Evolutionary conservation across 2,797 vertebrate genomes (phyloP), one percentile per base, ranked within the genome.

Genomic region (Halcyon smyrnensis): DNA sequence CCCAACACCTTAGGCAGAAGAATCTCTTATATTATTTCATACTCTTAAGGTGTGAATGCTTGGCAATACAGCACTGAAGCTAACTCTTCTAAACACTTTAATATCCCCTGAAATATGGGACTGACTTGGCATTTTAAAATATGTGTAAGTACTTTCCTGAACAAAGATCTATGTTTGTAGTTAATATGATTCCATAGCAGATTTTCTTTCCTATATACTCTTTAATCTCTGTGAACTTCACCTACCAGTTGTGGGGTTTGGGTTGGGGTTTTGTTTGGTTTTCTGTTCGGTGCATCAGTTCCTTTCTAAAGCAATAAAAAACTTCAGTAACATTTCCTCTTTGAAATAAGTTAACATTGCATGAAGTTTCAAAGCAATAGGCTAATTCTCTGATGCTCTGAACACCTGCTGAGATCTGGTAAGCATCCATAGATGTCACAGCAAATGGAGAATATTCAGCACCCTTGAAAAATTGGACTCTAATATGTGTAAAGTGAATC

Each of bases 161-260:
- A 34, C 4, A 59, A 28, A 18, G 5, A 37, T 3, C 8, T 77
- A 3, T 15, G 7, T 53, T 84, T 90, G 11, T 34, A 34, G 10
- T 56, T 60, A 45, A 23, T 59, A 54, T 28, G 16, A 62, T 79
- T 63, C 39, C 2, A 5, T 7, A 37, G 9, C 5, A 21, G 9
- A 50, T 74, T 80, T 78, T 56, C 15, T 67, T 84, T 6, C 7
- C 4, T 51, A 2, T 15, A 12, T 37, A 15, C 6, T 65, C 27
- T 83, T 56, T 41, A 81, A 53, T 57, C 7, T 90, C 43, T 70
- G 5, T 23, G 24, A 82, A 41, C 6, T 39, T 93, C 11, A 48
- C 17, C 19, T 84, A 10, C 13, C 0, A 0, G 4, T 20, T 68
- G 9, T n/a, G 51, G 2, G 0, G 0, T 14, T 32, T 65, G 21